phyloP scores from a whole-genome alignment of 2,113 vertebrate species.

The Myanophis thanlyinensis region DNA sequence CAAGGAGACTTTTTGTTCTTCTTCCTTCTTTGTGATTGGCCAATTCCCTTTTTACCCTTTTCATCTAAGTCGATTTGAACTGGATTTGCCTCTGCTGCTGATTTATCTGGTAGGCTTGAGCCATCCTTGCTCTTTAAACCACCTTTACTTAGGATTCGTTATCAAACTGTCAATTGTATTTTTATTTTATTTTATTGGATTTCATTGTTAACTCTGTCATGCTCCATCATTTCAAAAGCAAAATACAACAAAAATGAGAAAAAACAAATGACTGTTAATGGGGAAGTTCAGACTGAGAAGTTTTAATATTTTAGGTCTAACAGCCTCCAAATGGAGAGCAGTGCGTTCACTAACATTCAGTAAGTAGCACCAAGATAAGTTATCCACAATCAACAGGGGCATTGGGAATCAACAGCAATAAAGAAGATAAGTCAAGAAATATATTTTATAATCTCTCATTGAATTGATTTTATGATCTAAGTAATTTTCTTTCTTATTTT shows the following conservation, averaged over 20 bases:
- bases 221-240: neutral
- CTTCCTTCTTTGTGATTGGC: neutral
- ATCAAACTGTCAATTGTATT: slow-evolving; percentile 14
- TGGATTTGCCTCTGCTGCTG: neutral
- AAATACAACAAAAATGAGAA: slow-evolving; percentile 26
- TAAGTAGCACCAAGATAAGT: neutral
- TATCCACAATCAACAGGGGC: neutral
- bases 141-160: neutral
- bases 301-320: neutral
- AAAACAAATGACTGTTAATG: neutral
- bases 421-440: neutral
- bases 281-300: neutral
- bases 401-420: neutral
- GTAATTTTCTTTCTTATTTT: neutral
- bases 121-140: neutral
- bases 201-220: slow-evolving; percentile 19
- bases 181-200: slow-evolving; percentile 22
- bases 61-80: neutral
- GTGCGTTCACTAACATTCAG: neutral
- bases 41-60: neutral
- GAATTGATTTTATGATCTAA: neutral
- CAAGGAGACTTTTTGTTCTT: neutral
- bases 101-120: neutral
- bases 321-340: neutral
- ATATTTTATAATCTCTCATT: neutral